These are phyloP conservation scores for Ptychadena robeensis DNA, from an alignment of 2,797 vertebrate species.

Conservation along the genomic window DNA sequence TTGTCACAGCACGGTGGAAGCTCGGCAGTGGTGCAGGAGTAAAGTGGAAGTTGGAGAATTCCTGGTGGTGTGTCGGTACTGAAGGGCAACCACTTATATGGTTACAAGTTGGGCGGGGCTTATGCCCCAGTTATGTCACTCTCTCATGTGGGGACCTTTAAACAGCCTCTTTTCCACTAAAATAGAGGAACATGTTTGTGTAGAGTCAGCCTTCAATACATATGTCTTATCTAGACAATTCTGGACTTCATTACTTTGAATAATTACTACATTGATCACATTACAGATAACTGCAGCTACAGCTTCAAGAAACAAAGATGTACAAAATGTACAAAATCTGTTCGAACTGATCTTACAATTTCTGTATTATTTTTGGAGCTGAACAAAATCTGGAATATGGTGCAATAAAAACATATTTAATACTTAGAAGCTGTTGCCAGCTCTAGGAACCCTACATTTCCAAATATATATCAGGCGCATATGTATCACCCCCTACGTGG, in stretches of 20 bases:
- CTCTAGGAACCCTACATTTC: conserved; percentile 5
- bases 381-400: conserved; percentile 8
- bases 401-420: conserved; percentile 6
- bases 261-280: conserved; percentile 7
- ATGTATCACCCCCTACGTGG: conserved; percentile 16
- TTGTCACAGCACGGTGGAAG: too few relatives aligned
- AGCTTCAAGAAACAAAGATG: neutral
- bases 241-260: neutral
- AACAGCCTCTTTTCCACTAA: too few relatives aligned
- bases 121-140: too few relatives aligned
- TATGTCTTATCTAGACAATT: neutral
- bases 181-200: too few relatives aligned
- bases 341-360: conserved; percentile 12
- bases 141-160: too few relatives aligned
- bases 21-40: too few relatives aligned
- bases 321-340: conserved; percentile 20
- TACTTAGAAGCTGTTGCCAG: conserved; percentile 14
- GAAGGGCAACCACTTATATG: too few relatives aligned
- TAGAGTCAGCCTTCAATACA: too few relatives aligned
- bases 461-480: neutral
- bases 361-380: conserved; percentile 32
- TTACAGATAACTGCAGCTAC: neutral
- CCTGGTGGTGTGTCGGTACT: too few relatives aligned
- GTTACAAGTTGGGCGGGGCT: too few relatives aligned
- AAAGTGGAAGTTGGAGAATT: too few relatives aligned